These are phyloP conservation scores for Clarias magur DNA, from an alignment of 2,113 vertebrate genomes.

Conservation along the genomic window DNA sequence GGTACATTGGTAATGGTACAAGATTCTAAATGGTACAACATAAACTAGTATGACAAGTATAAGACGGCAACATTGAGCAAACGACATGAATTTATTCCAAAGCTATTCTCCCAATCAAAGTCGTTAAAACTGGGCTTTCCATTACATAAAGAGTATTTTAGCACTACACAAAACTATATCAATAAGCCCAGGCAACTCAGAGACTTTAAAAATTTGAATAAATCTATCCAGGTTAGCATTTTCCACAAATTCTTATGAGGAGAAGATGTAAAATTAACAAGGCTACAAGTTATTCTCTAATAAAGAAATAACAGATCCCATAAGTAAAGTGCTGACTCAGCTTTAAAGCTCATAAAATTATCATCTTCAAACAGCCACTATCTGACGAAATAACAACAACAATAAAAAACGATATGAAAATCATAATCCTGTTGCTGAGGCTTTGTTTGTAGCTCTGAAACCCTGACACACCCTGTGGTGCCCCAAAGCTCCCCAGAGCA, in stretches of 20 bases:
- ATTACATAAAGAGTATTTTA: not conserved
- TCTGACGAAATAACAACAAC: not conserved
- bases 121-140: not conserved
- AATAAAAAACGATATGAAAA: not conserved
- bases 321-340: not conserved
- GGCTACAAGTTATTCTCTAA: not conserved
- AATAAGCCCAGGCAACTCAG: not conserved
- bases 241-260: not conserved
- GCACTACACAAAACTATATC: not conserved
- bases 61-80: not conserved
- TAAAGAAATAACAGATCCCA: conserved; percentile 16
- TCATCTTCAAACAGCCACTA: not conserved
- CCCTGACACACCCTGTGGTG: conserved; percentile 72
- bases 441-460: conserved; percentile 68
- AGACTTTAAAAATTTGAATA: not conserved
- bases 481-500: conserved; percentile 41
- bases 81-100: not conserved
- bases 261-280: not conserved
- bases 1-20: too few species aligned
- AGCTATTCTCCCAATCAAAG: not conserved
- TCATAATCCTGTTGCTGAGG: conserved; percentile 41
- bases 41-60: not conserved
- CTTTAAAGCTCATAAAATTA: not conserved
- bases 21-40: too few species aligned
- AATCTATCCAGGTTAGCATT: not conserved